Base-by-base conservation (phyloP, 2,797 vertebrate genomes). In the Anolis apletophallus region DNA sequence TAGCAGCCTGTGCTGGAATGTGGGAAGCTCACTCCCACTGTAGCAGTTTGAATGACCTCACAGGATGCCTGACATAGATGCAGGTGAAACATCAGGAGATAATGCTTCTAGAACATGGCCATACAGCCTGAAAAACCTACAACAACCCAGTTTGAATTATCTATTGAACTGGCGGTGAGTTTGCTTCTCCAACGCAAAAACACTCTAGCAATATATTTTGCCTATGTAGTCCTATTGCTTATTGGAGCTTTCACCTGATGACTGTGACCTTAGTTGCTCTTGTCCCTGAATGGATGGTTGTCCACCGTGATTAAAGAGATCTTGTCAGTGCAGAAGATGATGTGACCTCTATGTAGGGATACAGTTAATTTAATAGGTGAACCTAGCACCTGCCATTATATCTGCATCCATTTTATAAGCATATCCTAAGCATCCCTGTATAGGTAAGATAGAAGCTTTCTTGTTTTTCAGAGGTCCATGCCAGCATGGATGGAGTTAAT, bases 401-500 rank as follows among this genome's bases (percentile, higher is more conserved):
- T 78, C 36, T 26, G 2, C 16, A 68, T 68, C 16, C 34, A n/a
- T 13, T 78, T n/a, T 55, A 50, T 77, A 82, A 29, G 46, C 26
- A 57, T 87, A 36, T 59, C 36, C 52, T 73, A 87, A 83, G 83
- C 68, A 40, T 55, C 55, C 14, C 55, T 52, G 46, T 61, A 79
- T 52, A 73, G 32, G 81, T 54, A 73, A 87, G 81, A 79, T 36
- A 73, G 86, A 77, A 72, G n/a, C 74, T 32, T 84, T 68, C 80
- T 84, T 87, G 34, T 79, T 84, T 87, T 87, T 87, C 59, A 46
- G 34, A 79, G 84, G 86, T 74, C 79, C 81, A 67, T 55, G 46
- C 86, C 86, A 87, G 86, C 75, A 34, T 84, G 69, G 90, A 88
- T 93, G 91, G 94, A 93, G 94, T 95, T 95, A 95, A 95, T 93